Evolutionary conservation across 2,113 vertebrate species (phyloP).

Genomic region (Hemiscyllium ocellatum): DNA sequence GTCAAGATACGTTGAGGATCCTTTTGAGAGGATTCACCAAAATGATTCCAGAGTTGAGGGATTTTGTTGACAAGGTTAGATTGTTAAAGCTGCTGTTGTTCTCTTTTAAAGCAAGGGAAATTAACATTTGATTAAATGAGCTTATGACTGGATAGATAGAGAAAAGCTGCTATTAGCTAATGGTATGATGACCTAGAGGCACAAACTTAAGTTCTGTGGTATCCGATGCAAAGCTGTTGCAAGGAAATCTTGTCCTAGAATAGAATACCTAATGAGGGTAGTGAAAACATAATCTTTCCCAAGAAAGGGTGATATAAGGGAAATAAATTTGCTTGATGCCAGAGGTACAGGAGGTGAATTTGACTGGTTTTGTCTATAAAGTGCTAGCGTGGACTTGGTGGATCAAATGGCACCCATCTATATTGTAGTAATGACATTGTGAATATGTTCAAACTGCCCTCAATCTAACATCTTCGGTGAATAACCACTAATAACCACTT

Average conservation of each 20-base stretch:
- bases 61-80: background rate
- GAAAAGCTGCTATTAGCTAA: background rate
- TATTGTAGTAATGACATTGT: background rate
- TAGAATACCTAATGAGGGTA: background rate
- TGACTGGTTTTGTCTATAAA: background rate
- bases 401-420: background rate
- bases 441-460: background rate
- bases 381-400: background rate
- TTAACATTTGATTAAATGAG: background rate
- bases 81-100: background rate
- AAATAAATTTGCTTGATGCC: background rate
- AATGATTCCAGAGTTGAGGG: background rate
- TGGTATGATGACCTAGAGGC: background rate
- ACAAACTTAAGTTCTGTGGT: background rate
- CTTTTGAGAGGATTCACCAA: background rate
- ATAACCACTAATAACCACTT: too few relatives aligned
- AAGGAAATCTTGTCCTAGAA: too few relatives aligned
- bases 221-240: background rate
- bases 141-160: background rate
- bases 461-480: too few relatives aligned
- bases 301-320: background rate
- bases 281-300: background rate
- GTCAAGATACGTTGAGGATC: background rate
- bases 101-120: background rate
- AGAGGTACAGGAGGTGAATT: background rate